A percentile compares a stretch with the other conserved stretches of the same genome.
phyloP scores from a whole-genome alignment of 2,888 invertebrate species.

The Acrobasis suavella region DNA sequence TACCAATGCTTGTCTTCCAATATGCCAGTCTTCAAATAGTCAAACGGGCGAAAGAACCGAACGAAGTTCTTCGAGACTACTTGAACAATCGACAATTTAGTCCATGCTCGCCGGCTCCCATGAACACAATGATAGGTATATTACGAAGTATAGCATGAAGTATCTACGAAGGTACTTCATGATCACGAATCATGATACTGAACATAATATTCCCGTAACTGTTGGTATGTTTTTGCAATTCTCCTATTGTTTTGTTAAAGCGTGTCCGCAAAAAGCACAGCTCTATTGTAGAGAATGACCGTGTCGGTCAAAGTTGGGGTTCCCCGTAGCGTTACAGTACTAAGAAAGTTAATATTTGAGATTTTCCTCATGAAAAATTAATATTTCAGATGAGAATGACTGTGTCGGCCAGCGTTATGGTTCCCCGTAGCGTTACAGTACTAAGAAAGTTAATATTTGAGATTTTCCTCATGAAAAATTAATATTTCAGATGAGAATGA shows the following conservation, averaged over 20 bases:
- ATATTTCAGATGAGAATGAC: slow-evolving; percentile 5
- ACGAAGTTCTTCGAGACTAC: too few species aligned
- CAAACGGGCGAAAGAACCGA: too few species aligned
- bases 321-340: not conserved
- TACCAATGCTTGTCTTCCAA: too few species aligned
- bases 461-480: not conserved
- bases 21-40: too few species aligned
- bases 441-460: not conserved
- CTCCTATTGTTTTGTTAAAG: slow-evolving; percentile 25
- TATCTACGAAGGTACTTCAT: not conserved
- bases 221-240: slow-evolving; percentile 16
- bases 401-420: slow-evolving; percentile 18
- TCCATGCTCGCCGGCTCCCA: too few species aligned
- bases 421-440: slow-evolving; percentile 2
- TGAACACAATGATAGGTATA: too few species aligned
- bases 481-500: slow-evolving; percentile 1
- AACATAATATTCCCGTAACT: not conserved
- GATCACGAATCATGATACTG: not conserved
- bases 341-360: not conserved
- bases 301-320: slow-evolving; percentile 19
- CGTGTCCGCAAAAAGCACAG: slow-evolving; percentile 18
- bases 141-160: too few species aligned
- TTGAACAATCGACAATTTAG: too few species aligned
- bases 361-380: not conserved
- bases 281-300: slow-evolving; percentile 11